Base-by-base conservation (phyloP, 2,113 vertebrate species). In the Scartelaos histophorus region DNA sequence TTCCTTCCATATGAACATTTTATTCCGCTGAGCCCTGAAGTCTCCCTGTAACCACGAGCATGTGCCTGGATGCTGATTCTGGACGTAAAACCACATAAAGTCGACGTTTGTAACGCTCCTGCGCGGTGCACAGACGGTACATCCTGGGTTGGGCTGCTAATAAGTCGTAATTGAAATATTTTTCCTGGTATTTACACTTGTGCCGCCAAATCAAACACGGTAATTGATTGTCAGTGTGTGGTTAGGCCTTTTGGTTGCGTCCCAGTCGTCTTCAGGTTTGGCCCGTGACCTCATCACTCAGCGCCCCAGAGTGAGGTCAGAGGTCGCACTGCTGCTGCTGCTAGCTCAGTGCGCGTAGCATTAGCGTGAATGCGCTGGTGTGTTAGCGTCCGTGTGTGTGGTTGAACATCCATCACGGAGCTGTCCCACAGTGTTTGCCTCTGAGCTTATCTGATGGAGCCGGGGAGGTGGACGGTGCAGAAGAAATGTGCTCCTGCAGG, bases 271-370 rank as follows among this genome's bases (percentile, higher is more conserved):
- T 85, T 89, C 88, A 82, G 74, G 69, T 73, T 45, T 76, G 71
- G 82, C 77, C 85, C 85, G 86, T 90, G 71, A 86, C 85, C 78
- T 90, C 85, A 89, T 92, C 89, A 89, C 79, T 91, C 87, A 87
- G 66, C 83, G 81, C 78, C 75, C 80, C 82, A 85, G 82, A 85
- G 78, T 74, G 73, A 83, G 79, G 74, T 82, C 54, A 88, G 47
- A 75, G 82, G 79, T 82, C 77, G 74, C 13, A 47, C 57, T 73
- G 58, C 70, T 47, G 53, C 57, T 73, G 58, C 70, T 47, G 53
- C n/a, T 56, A 66, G 53, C 19, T 81, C 38, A 67, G 51, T 71
- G 64, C 58, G 51, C 47, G 15, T 25, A 29, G 13, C 34, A 3
- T 51, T 6, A 19, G 16, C 16, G 38, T 64, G 6, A 64, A 13